These are phyloP conservation scores for Brachionus plicatilis DNA, from an alignment of 1,140 invertebrate genomes.

Conservation along the genomic window DNA sequence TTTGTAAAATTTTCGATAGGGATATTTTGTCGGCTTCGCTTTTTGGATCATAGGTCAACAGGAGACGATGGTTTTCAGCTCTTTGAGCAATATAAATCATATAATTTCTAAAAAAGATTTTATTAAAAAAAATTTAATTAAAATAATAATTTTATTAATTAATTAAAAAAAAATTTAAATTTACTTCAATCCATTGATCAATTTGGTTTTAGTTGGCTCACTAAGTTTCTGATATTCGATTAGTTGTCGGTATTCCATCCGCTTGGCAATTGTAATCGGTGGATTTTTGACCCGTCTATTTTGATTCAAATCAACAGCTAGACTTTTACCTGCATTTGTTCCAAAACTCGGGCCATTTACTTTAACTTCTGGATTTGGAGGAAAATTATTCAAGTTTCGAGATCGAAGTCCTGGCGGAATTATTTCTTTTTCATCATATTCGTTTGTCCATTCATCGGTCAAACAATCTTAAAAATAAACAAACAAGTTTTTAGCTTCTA, in stretches of 20 bases:
- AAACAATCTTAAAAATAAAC: constrained; percentile 44
- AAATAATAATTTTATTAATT: neutral
- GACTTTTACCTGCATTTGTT: constrained; percentile 49
- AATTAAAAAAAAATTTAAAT: neutral
- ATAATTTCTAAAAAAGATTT: neutral
- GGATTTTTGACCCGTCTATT: constrained; percentile 32
- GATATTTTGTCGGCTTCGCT: neutral
- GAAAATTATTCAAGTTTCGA: constrained; percentile 50
- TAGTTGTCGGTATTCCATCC: constrained; percentile 35
- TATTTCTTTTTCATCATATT: constrained; percentile 51
- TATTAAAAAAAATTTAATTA: neutral
- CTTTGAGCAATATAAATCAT: constrained; percentile 25
- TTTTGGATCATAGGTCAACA: constrained; percentile 5
- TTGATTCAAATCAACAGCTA: constrained; percentile 40
- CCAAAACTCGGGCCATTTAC: constrained; percentile 50
- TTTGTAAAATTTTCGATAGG: neutral
- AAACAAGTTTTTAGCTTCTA: too few relatives aligned
- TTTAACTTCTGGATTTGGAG: constrained; percentile 49
- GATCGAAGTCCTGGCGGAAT: constrained; percentile 50
- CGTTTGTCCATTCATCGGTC: constrained; percentile 50
- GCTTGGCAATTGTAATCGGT: neutral
- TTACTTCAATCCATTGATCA: constrained; percentile 20
- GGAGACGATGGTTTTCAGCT: constrained; percentile 28
- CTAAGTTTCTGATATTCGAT: constrained; percentile 18
- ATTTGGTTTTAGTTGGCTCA: neutral